Evolutionary conservation across 2,888 invertebrate genomes (phyloP), one percentile per base, ranked within the genome.

Genomic region (Patella caerulea): DNA sequence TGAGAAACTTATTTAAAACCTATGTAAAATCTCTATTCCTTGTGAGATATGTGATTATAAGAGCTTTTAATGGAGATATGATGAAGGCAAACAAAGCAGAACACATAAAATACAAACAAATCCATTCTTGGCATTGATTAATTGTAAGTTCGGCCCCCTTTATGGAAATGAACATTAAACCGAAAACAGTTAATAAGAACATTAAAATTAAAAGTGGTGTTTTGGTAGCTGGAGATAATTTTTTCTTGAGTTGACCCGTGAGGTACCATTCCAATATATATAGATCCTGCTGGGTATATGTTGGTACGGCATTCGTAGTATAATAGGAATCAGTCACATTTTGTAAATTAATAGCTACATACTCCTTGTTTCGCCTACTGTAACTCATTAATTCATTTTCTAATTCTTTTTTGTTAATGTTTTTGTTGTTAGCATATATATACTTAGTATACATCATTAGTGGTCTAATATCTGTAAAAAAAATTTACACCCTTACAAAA

Each of bases 231-330:
- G 65, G 45, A 17, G 76, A 73, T 7, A 76, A 65, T 15, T 9
- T n/a, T 53, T 76, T 76, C 17, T 53, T n/a, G 14, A 76, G 73
- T 19, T 72, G 54, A 7, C 65, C 69, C 4, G 70, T 76, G n/a
- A 76, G 17, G 45, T 65, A 72, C 76, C 76, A 76, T 65, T 76
- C 76, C 15, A 73, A 56, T n/a, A 76, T 7, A 24, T 76, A 76
- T n/a, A 76, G 70, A 24, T 76, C 76, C 19, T 65, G 24, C 19
- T 76, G 72, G 5, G 72, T 72, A 69, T 73, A 76, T 15, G 34
- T 45, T 45, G 73, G 76, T 54, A 71, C 17, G 52, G 2, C 69
- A 15, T 65, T 69, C 14, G 54, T 65, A 24, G 65, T 69, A 69
- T 65, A 69, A 54, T 69, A 69, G 15, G 73, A 29, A 69, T 76